Base-by-base conservation (phyloP, 2,888 invertebrate genomes). In the Melitaea athalia region DNA sequence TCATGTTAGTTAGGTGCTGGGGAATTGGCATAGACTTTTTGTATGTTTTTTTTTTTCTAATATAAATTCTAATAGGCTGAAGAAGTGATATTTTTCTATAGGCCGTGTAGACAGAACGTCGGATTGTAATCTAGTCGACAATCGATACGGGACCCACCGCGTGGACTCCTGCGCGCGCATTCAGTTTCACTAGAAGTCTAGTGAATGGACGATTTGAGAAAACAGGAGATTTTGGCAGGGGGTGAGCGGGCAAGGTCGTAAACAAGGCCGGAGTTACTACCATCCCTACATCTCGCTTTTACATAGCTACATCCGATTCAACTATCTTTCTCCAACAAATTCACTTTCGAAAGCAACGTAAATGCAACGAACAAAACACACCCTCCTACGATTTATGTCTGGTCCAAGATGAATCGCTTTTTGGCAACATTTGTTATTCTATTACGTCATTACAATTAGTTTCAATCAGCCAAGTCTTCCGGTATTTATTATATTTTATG, bases 131-230 rank as follows among this genome's bases (percentile, higher is more conserved):
- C 77, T 78, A 73, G 72, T 76, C 74, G 73, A 80, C 80, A 89
- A 92, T 92, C 92, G 84, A 92, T 92, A 90, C 78, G 81, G 78
- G 76, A 76, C 77, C 65, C 57, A 71, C 79, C 76, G 78, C 81
- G 83, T 83, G 86, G 84, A 86, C 83, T 81, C 72, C 67, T 90
- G 92, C 92, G 91, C 91, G 91, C 92, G 91, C 90, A 91, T 67
- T 75, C 77, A 89, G 82, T 84, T 84, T 82, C 83, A 78, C 81
- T 84, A 73, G 77, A 75, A 76, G 85, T 75, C 78, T 88, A 75
- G 88, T 92, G 92, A 93, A 92, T 93, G 92, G 90, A 85, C 84
- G 76, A 77, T 78, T 81, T 79, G 80, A 81, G 83, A 85, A 85
- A 83, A 84, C 81, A 80, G 82, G 83, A 73, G 83, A 78, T 78